Base-by-base conservation (phyloP, 2,797 vertebrate genomes). In the Hyperoplus lanceolatus region DNA sequence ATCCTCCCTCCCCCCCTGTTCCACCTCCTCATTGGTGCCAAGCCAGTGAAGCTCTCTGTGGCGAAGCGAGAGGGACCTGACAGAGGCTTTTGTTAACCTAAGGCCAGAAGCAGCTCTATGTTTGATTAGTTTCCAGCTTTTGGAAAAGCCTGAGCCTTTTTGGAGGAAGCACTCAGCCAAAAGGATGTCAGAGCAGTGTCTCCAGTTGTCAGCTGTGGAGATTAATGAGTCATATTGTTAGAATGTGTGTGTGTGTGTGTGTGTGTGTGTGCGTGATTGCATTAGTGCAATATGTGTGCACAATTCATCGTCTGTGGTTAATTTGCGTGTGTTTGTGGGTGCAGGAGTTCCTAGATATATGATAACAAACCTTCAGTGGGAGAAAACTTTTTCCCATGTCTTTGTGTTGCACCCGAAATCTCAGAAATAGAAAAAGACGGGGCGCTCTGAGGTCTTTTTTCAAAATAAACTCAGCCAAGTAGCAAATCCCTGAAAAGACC, bases 61-160 rank as follows among this genome's bases (percentile, higher is more conserved):
- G 90, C 83, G 51, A 72, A 84, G 85, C 78, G 49, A 78, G 83
- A 84, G 87, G 29, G 90, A 93, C 92, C 93, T 93, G 90, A 94
- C 93, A 90, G 91, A 89, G 89, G 90, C 88, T 90, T 93, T 94
- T 95, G 93, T 94, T 93, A 94, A 93, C 91, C 90, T 91, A 83
- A 91, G 90, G 84, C 89, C 87, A 88, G 83, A 87, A 91, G 86
- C 87, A 92, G 93, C 91, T 91, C 88, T 70, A 78, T 88, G 89
- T 94, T 93, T 93, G 93, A 94, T 93, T 94, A 91, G 91, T 83
- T 92, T 94, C 92, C 92, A 93, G 88, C 87, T 93, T 29, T 80
- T 91, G 86, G 86, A 84, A 91, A 92, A 90, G 87, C 83, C 51
- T 49, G 84, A 89, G 87, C 79, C 88, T 92, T 90, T 81, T 89